Percentiles rank a stretch among this genome's conserved stretches.
These are phyloP conservation scores for Slavum lentiscoides DNA, from an alignment of 2,888 invertebrate species.

Conservation along the genomic window DNA sequence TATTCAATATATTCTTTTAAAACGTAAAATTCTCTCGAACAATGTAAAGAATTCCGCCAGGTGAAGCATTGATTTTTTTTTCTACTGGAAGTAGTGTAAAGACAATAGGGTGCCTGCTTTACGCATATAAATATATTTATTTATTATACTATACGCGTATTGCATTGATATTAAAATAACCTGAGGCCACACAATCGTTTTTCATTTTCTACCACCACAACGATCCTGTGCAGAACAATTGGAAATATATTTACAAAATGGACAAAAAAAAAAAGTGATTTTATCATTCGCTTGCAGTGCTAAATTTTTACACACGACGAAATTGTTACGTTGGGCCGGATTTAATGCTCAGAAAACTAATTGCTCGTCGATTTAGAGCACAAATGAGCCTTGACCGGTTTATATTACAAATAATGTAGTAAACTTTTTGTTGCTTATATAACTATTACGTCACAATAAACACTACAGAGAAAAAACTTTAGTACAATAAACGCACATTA, in stretches of 20 bases:
- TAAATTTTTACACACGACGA: not conserved
- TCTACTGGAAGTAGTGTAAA: not conserved
- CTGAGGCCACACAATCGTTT: constrained; percentile 29
- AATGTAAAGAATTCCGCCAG: constrained; percentile 6
- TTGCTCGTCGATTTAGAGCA: not conserved
- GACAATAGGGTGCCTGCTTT: not conserved
- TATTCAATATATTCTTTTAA: not conserved
- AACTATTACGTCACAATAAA: no score
- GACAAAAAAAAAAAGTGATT: not conserved
- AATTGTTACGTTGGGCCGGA: not conserved
- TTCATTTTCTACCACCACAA: constrained; percentile 2
- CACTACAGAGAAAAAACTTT: no score
- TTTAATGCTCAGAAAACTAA: not conserved
- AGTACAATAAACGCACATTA: no score
- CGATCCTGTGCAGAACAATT: constrained; percentile 13
- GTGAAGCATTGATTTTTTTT: constrained; percentile 32
- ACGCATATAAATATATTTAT: not conserved
- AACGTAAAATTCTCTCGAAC: not conserved
- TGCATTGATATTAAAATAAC: constrained; percentile 40
- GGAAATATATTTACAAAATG: constrained; percentile 16
- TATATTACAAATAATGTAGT: no score
- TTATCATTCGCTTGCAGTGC: not conserved
- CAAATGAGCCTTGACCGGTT: not conserved
- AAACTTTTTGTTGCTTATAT: no score
- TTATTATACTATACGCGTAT: not conserved